These are phyloP conservation scores for Drepana falcataria DNA, from an alignment of 2,888 invertebrate genomes.

Conservation along the genomic window DNA sequence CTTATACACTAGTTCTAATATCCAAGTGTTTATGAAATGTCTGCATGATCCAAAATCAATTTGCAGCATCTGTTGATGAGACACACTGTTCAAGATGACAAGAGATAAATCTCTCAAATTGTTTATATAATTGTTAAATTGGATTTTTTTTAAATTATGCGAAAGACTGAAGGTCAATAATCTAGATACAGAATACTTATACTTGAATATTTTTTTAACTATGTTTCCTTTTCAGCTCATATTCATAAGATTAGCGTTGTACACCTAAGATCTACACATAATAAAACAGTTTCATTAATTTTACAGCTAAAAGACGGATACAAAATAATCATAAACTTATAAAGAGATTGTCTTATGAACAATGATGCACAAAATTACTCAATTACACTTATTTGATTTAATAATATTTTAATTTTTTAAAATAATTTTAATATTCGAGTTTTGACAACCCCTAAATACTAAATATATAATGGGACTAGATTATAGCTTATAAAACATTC, in stretches of 20 bases:
- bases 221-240: conserved; percentile 62
- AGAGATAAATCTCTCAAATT: too few relatives aligned
- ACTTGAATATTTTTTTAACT: conserved; percentile 23
- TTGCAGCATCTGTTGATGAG: not conserved
- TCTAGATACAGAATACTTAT: conserved; percentile 23
- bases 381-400: too few relatives aligned
- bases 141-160: too few relatives aligned
- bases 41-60: conserved; percentile 1
- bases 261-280: conserved; percentile 29
- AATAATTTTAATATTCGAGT: not conserved
- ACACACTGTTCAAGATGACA: too few relatives aligned
- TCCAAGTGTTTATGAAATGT: conserved; percentile 32
- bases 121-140: too few relatives aligned
- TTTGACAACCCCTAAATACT: not conserved
- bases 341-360: not conserved
- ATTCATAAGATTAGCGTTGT: conserved; percentile 75
- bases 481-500: not conserved
- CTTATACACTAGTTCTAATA: conserved; percentile 51
- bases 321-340: not conserved
- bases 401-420: too few relatives aligned
- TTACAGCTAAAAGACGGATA: not conserved
- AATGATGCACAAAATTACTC: not conserved
- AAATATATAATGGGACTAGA: not conserved
- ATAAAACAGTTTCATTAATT: not conserved
- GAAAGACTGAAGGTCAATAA: not conserved